These are phyloP conservation scores for Aurelia sp. DNA, from an alignment of 30 jellyfish, hydroid and myxozoan species.

Conservation along the genomic window DNA sequence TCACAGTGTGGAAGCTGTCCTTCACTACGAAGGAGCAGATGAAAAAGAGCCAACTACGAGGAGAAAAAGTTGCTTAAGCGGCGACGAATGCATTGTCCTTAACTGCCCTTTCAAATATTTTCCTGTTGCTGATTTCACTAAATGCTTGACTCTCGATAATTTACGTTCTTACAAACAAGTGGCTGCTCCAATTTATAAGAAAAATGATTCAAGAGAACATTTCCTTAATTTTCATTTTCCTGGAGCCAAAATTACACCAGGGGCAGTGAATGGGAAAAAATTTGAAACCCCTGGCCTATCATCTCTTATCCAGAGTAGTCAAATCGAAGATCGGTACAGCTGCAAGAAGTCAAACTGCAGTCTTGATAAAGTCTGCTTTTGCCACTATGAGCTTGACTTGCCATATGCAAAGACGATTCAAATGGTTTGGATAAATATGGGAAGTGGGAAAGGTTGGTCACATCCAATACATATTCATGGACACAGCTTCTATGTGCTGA, in stretches of 20 bases:
- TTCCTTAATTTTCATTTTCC: conserved; percentile 90
- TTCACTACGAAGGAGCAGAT: conserved; percentile 88
- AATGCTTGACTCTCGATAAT: conserved; percentile 70
- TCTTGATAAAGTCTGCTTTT: conserved; percentile 83
- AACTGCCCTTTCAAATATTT: conserved; percentile 87
- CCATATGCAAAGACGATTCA: conserved; percentile 85
- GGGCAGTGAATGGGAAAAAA: conserved; percentile 90
- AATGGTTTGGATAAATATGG: conserved; percentile 83
- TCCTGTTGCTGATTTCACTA: conserved; percentile 53
- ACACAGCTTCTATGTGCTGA: conserved; percentile 83
- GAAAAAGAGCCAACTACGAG: conserved; percentile 57
- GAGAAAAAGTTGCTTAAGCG: conserved; percentile 58
- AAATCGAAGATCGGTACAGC: conserved; percentile 74
- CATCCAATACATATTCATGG: conserved; percentile 95
- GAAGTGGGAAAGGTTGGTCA: conserved; percentile 95
- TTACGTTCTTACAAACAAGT: conserved; percentile 54
- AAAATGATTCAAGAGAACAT: conserved; percentile 72
- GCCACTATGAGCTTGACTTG: conserved; percentile 73
- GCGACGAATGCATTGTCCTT: conserved; percentile 58
- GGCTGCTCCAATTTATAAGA: conserved; percentile 36
- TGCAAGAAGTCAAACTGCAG: conserved; percentile 86
- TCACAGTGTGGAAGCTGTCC: conserved; percentile 78
- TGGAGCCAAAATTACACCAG: conserved; percentile 86
- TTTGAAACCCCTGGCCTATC: conserved; percentile 86
- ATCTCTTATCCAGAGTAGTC: conserved; percentile 76